phyloP scores from a whole-genome alignment of 35 echinoderm and acorn worm species.

The Apostichopus californicus region DNA sequence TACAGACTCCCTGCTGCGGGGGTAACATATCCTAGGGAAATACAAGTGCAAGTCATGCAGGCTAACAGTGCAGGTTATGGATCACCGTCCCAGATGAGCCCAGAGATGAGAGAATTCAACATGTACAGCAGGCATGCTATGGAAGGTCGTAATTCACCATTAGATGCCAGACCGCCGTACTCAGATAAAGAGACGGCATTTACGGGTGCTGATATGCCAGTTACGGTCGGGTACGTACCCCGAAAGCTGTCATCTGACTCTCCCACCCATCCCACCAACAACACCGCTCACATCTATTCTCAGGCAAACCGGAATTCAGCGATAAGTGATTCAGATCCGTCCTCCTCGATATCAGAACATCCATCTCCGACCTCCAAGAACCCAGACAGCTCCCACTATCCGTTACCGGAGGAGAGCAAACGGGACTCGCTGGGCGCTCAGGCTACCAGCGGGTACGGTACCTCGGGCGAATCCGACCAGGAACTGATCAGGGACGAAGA shows the following conservation, averaged over 20 bases:
- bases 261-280: background rate
- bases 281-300: background rate
- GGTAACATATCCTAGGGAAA: constrained; percentile 37
- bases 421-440: constrained; percentile 54
- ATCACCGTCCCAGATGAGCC: background rate
- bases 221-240: background rate
- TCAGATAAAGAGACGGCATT: constrained; percentile 34
- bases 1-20: constrained; percentile 2
- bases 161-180: background rate
- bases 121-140: constrained; percentile 39
- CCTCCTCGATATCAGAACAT: constrained; percentile 47
- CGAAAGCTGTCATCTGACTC: background rate
- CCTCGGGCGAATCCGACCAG: constrained; percentile 74
- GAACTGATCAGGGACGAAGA: constrained; percentile 40
- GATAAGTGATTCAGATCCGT: constrained; percentile 60
- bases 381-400: constrained; percentile 10
- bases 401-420: constrained; percentile 12
- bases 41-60: constrained; percentile 56
- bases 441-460: constrained; percentile 74
- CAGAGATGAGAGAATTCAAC: constrained; percentile 53
- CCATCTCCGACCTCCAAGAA: constrained; percentile 35
- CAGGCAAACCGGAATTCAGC: constrained; percentile 41
- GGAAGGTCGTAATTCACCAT: background rate
- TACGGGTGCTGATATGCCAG: background rate
- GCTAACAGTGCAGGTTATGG: background rate